Evolutionary conservation across 37 sponge, comb jelly and placozoan species (phyloP), one percentile per base, ranked within the genome.

Genomic region (Cliona cf. orientalis): DNA sequence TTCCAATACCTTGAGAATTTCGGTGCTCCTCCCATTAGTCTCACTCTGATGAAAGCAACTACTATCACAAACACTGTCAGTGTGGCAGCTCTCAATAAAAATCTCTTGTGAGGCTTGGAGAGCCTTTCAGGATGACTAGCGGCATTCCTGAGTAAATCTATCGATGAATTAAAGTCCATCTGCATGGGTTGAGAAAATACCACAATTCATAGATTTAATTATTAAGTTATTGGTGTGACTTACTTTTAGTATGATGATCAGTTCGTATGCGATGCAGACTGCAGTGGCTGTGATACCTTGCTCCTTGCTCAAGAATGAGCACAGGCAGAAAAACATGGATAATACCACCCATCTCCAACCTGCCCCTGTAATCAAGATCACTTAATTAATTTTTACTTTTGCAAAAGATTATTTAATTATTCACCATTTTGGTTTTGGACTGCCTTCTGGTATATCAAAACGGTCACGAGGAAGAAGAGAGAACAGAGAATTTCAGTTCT

Each of bases 221-320:
- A 67, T 36, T 32, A 12, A 36, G 23, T 9, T 36, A 38, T 23
- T 37, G 7, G 36, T 6, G 40, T 11, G 41, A 67, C 23, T 6
- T 75, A 84, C 84, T 55, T 84, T 84, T 12, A 42, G 84, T 6
- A 56, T 32, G 22, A 90, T 40, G 42, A 92, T 69, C 17, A 86
- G 67, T 12, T 95, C 96, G 53, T 86, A 83, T 3, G 59, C 46
- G 22, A 84, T 37, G 45, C 91, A 93, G 33, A 93, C 65, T 46
- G 94, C 91, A 19, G 87, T 68, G 5, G 81, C 91, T 40, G 91
- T 95, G 74, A 95, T 86, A 3, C 96, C 96, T 58, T 86, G 91
- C 76, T 95, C 96, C 62, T 95, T 95, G 59, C 96, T 89, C 55
- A 95, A 79, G 57, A 91, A 70, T 1, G 96, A 88, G 23, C 74